These are phyloP conservation scores for Pollachius pollachius DNA, from an alignment of 2,113 vertebrate genomes.

Conservation along the genomic window DNA sequence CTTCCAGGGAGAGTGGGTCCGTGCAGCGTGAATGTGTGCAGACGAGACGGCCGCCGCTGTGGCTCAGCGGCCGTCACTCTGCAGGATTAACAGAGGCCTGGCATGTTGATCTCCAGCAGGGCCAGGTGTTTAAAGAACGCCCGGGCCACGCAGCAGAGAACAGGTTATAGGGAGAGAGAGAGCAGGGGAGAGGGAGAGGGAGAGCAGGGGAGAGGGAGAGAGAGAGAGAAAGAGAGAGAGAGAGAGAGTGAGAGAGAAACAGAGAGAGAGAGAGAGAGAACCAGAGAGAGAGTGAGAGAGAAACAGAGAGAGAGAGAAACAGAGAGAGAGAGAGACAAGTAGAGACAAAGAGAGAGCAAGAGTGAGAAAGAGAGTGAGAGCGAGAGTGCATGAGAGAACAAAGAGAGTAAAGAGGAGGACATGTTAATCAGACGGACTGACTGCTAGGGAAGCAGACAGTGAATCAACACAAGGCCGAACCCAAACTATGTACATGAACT, in stretches of 20 bases:
- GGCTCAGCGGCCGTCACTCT: slow-evolving; percentile 40
- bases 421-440: slow-evolving; percentile 27
- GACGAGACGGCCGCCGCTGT: slow-evolving; percentile 13
- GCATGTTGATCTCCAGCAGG: slow-evolving; percentile 47
- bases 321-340: neutral
- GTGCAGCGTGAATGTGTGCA: slow-evolving; percentile 24
- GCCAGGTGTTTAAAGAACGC: slow-evolving; percentile 31
- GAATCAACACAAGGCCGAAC: neutral
- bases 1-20: slow-evolving; percentile 27
- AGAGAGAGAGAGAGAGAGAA: neutral
- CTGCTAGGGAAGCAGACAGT: slow-evolving; percentile 25
- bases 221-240: neutral
- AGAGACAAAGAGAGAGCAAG: neutral
- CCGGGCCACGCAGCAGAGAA: neutral
- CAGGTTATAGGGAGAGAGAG: neutral
- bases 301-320: neutral
- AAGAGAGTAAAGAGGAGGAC: neutral
- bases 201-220: neutral
- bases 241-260: neutral
- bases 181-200: too few relatives aligned
- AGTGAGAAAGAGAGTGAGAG: neutral
- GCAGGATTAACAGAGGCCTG: slow-evolving; percentile 46
- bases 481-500: slow-evolving; percentile 24
- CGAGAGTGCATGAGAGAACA: neutral
- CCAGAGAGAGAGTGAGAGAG: neutral